Evolutionary conservation across 2,888 invertebrate genomes (phyloP), one percentile per base, ranked within the genome.

Genomic region (Pemphredon lugubris): DNA sequence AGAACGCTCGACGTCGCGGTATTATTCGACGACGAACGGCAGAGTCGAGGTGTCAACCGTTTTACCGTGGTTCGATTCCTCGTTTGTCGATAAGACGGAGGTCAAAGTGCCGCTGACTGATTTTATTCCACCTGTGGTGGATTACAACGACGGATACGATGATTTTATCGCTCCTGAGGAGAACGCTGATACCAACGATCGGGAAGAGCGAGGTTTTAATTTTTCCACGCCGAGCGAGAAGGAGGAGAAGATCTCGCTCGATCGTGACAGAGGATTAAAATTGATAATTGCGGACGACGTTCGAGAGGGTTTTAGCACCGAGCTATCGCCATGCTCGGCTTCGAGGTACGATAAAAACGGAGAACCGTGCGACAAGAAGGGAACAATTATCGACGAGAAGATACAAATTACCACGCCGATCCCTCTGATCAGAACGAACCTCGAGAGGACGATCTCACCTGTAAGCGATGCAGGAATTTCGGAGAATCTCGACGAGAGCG

Each of bases 61-160:
- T 11, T 40, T 23, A 3, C 54, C 69, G 1, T 39, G 69, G 69
- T 16, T 40, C 9, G 13, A 50, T 18, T 37, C 61, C 0, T 50
- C 70, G 0, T 53, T 18, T 0, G 60, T 40, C 11, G 45, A 40
- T n/a, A n/a, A n/a, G n/a, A n/a, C n/a, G n/a, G n/a, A n/a, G n/a
- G n/a, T n/a, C 6, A 16, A 66, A 0, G 6, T 48, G 7, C 55
- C 53, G 11, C 26, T 40, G 7, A 74, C 42, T 0, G 51, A 67
- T 3, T 54, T 71, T 11, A 55, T 71, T 34, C 59, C 67, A 6
- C 74, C 74, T 0, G 21, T 67, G 5, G 37, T 44, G 2, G 48
- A 65, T 40, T 48, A 50, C 2, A 65, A 21, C 5, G 59, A 70
- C 5, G 40, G 26, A 16, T 53, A 50, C 1, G 54, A 2, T 7